Conservation (phyloP, 2,888 invertebrate species). For the Hetaerina titia region DNA sequence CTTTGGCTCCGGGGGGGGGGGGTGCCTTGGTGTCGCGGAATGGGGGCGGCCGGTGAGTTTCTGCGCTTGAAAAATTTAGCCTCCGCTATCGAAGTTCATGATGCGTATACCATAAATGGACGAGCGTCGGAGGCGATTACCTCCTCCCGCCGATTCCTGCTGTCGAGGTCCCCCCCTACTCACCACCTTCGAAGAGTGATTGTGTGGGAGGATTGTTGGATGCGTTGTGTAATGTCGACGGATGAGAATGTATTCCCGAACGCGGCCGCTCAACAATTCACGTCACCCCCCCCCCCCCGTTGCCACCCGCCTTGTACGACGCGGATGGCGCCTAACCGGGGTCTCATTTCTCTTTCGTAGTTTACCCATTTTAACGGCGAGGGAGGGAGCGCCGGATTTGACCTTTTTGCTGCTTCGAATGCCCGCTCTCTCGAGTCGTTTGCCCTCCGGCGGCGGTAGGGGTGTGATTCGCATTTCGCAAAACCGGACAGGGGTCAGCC, state of each 20-base stretch:
- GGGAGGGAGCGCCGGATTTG: not conserved
- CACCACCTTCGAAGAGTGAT: not conserved
- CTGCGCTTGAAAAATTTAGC: not conserved
- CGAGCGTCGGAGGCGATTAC: not conserved
- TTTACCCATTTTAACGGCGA: conserved; percentile 44
- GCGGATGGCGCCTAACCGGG: not conserved
- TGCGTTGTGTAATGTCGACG: conserved; percentile 40
- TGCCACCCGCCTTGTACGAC: conserved; percentile 14
- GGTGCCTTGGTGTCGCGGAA: not conserved
- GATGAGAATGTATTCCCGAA: conserved; percentile 46
- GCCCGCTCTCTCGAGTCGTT: not conserved
- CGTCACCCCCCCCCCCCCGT: not conserved
- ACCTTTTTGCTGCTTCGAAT: not conserved
- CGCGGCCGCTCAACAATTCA: conserved; percentile 44
- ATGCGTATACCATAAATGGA: not conserved
- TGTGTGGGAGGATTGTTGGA: not conserved
- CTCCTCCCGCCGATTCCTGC: not conserved
- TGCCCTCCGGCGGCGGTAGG: not conserved
- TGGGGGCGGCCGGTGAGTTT: not conserved
- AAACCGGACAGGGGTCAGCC: too few species aligned
- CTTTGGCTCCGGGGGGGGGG: not conserved
- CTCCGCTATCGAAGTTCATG: not conserved
- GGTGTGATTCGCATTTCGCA: too few species aligned
- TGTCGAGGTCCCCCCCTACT: not conserved
- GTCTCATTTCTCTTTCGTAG: conserved; percentile 30